A percentile compares a stretch with the other conserved stretches of the same genome.
Conservation (phyloP, 2,797 vertebrate species). For the Delichon dasypus region DNA sequence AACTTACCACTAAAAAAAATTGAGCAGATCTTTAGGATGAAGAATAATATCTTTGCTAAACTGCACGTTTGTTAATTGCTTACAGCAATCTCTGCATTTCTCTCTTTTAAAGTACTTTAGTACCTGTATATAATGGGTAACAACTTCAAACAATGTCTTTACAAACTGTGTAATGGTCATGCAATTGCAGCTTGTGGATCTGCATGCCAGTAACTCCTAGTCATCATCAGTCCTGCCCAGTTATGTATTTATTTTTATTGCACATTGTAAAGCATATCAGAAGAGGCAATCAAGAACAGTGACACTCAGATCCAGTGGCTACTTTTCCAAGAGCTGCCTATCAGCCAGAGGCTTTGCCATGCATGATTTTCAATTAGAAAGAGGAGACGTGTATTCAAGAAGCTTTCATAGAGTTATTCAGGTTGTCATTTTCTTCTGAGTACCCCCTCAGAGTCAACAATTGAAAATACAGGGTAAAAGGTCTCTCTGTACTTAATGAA, state of each 20-base stretch:
- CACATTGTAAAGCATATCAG: background rate
- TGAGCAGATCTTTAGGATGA: background rate
- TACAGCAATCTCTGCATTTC: background rate
- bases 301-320: background rate
- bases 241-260: background rate
- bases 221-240: background rate
- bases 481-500: background rate
- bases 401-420: background rate
- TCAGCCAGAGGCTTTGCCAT: background rate
- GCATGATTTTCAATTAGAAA: background rate
- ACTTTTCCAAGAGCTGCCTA: background rate
- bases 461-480: background rate
- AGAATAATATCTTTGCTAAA: background rate
- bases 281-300: background rate
- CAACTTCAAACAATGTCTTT: background rate
- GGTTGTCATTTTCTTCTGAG: slow-evolving; percentile 18
- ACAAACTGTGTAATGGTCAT: background rate
- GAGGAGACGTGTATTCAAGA: background rate
- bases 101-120: background rate
- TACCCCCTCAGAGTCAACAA: background rate
- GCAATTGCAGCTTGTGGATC: background rate
- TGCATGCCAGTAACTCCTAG: background rate
- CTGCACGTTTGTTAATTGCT: background rate
- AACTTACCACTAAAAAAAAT: background rate
- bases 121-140: background rate